Percentiles rank a stretch among this genome's conserved stretches.
phyloP scores from a whole-genome alignment of 2,888 invertebrate species.

The Hirtodrosophila confusa region DNA sequence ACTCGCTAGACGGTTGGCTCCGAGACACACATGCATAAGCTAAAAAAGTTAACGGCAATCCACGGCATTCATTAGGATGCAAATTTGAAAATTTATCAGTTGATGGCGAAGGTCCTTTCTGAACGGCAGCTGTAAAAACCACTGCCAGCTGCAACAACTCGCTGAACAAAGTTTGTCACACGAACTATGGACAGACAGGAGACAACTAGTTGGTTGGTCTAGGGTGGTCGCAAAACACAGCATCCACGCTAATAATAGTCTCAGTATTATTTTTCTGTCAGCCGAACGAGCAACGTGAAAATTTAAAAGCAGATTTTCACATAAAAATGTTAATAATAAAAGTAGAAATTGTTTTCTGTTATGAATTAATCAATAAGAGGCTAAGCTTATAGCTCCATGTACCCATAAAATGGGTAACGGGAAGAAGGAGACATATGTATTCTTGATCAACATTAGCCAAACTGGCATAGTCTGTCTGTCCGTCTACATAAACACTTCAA shows the following conservation, averaged over 20 bases:
- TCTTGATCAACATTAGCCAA: no score
- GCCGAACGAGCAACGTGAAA: neutral
- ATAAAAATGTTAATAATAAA: no score
- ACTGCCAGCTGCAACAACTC: conserved; percentile 9
- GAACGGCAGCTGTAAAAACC: conserved; percentile 11
- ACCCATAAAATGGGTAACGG: no score
- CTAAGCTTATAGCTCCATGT: no score
- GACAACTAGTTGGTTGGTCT: neutral
- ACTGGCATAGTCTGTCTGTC: no score
- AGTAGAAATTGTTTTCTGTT: no score
- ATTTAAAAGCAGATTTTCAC: no score
- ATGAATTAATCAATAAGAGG: no score
- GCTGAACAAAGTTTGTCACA: conserved; percentile 16
- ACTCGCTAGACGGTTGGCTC: neutral
- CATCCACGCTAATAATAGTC: conserved; percentile 1
- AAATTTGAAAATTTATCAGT: conserved; percentile 56
- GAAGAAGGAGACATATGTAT: no score
- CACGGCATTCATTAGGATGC: conserved; percentile 53
- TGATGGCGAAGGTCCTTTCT: conserved; percentile 24
- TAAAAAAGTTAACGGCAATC: conserved; percentile 24
- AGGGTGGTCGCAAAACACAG: no score
- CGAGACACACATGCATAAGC: no score
- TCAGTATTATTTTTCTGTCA: conserved; percentile 1
- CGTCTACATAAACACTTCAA: no score
- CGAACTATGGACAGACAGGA: neutral